Evolutionary conservation across 2,113 vertebrate species (phyloP).

Genomic region (Tragelaphus imberbis): DNA sequence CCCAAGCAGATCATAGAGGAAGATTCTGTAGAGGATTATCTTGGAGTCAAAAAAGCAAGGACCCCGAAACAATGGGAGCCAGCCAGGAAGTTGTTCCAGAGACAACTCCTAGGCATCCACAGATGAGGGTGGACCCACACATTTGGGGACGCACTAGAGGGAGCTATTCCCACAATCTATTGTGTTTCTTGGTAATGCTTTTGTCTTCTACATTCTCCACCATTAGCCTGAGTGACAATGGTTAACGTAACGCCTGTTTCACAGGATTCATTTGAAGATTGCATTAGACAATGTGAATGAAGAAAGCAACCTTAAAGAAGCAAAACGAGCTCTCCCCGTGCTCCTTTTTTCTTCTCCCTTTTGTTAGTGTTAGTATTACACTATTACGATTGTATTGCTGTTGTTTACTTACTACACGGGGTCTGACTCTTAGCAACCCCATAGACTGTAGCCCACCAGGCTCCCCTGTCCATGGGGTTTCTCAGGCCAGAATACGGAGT

Average conservation of each 20-base stretch:
- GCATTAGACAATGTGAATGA: background rate
- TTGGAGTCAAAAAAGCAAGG: background rate
- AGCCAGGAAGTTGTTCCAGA: background rate
- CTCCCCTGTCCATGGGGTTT: background rate
- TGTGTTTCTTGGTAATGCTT: background rate
- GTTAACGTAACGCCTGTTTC: background rate
- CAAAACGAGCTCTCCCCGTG: background rate
- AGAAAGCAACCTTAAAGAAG: background rate
- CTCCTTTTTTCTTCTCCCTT: background rate
- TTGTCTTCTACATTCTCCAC: background rate
- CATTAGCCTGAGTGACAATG: background rate
- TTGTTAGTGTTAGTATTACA: background rate
- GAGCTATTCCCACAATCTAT: background rate
- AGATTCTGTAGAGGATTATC: background rate
- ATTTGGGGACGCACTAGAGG: background rate
- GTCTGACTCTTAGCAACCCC: background rate
- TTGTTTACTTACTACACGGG: no score
- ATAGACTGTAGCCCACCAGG: background rate
- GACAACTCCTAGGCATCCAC: background rate
- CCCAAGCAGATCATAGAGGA: background rate
- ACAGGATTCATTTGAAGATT: background rate
- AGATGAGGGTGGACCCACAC: background rate
- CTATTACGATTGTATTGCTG: background rate
- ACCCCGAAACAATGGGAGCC: rapidly evolving
- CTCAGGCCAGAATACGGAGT: background rate